Percentiles rank a stretch among this genome's conserved stretches.
These are phyloP conservation scores for Flexamia atlantica DNA, from an alignment of 2,888 invertebrate species.

Conservation along the genomic window DNA sequence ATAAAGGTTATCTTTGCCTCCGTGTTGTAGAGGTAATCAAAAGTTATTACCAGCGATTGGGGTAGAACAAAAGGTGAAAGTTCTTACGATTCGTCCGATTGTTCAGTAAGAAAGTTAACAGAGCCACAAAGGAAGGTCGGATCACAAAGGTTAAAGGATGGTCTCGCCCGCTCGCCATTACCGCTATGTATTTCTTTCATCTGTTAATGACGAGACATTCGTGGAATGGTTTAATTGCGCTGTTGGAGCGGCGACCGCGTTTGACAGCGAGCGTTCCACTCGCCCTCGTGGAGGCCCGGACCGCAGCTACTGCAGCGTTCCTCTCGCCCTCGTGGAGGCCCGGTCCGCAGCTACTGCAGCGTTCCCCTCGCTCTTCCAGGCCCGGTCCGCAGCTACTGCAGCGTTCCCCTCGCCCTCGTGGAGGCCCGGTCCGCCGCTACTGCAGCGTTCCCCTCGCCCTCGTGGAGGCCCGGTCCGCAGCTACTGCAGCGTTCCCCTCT, in stretches of 20 bases:
- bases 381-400: too few relatives aligned
- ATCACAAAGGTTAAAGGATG: conserved; percentile 36
- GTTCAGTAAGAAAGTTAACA: conserved; percentile 36
- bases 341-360: too few relatives aligned
- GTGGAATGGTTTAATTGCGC: conserved; percentile 50
- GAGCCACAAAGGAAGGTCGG: conserved; percentile 23
- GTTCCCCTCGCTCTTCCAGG: background rate
- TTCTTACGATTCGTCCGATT: conserved; percentile 28
- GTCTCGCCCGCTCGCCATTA: background rate
- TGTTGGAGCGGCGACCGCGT: background rate
- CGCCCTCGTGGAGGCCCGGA: background rate
- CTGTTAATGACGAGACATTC: conserved; percentile 53
- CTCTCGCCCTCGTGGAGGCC: background rate
- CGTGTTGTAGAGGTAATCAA: background rate
- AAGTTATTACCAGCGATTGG: conserved; percentile 7
- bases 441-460: background rate
- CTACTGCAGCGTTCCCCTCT: background rate
- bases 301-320: too few relatives aligned
- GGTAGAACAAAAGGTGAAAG: conserved; percentile 38
- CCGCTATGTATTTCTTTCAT: conserved; percentile 43
- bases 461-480: too few relatives aligned
- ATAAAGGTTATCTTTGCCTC: background rate
- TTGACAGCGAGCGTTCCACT: conserved; percentile 8
- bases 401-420: background rate
- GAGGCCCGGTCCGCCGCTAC: too few relatives aligned